Evolutionary conservation across 2,888 invertebrate genomes (phyloP).

Genomic region (Drosophila flavopinicola): DNA sequence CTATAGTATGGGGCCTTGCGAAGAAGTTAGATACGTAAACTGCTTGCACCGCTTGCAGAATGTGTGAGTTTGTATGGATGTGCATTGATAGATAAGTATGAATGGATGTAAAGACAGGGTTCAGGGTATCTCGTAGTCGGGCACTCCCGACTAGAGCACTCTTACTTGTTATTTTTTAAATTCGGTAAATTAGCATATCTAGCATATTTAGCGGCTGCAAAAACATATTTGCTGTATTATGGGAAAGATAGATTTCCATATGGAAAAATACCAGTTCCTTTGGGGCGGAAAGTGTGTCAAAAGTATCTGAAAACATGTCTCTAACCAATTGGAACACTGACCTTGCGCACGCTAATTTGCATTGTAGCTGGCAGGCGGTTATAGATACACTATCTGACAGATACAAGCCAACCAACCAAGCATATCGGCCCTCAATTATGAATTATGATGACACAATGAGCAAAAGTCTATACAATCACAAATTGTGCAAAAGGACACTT

Average conservation of each 20-base stretch:
- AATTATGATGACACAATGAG: constrained; percentile 16
- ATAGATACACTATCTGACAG: constrained; percentile 47
- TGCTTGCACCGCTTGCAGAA: not conserved
- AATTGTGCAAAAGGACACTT: constrained; percentile 62
- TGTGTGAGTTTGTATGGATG: not conserved
- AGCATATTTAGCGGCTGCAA: not conserved
- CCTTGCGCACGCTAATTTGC: constrained; percentile 64
- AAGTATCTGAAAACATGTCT: constrained; percentile 34
- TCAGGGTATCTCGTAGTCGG: too few species aligned
- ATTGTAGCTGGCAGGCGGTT: constrained; percentile 40
- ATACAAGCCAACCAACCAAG: constrained; percentile 20
- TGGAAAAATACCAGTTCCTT: constrained; percentile 46
- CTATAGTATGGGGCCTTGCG: too few species aligned
- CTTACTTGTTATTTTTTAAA: not conserved
- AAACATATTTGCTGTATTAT: constrained; percentile 18
- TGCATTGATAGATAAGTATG: too few species aligned
- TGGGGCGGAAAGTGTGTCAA: constrained; percentile 43
- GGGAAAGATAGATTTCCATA: constrained; percentile 34
- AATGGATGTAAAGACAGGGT: too few species aligned
- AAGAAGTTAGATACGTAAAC: not conserved
- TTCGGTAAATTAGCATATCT: constrained; percentile 10
- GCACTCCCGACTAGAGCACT: too few species aligned
- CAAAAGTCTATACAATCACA: constrained; percentile 12
- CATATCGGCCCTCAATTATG: constrained; percentile 22
- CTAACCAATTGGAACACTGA: constrained; percentile 60